Conservation (phyloP, 2,888 invertebrate species). For the Barypeithes pellucidus region DNA sequence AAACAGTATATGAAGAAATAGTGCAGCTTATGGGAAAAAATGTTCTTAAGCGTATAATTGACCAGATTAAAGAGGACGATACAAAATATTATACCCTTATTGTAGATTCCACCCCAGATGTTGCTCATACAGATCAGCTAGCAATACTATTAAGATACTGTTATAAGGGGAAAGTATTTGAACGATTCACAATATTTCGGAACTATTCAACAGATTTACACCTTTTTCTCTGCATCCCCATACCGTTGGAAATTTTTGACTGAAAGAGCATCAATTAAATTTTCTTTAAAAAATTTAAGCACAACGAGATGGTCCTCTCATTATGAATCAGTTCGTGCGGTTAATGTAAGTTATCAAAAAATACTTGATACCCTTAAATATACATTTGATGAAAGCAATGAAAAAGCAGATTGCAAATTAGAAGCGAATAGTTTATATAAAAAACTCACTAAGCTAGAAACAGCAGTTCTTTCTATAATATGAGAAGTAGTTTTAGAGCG, state of each 20-base stretch:
- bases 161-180: too few species aligned
- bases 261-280: conserved; percentile 1
- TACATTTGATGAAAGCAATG: too few species aligned
- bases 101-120: not conserved
- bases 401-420: too few species aligned
- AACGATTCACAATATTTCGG: conserved; percentile 10
- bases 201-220: conserved; percentile 10
- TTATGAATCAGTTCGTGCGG: too few species aligned
- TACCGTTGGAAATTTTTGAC: not conserved
- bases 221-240: conserved; percentile 6
- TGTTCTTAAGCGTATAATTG: not conserved
- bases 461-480: too few species aligned
- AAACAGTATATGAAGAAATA: not conserved
- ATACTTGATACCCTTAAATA: not conserved
- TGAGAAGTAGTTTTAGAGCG: too few species aligned
- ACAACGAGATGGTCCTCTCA: too few species aligned
- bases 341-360: too few species aligned
- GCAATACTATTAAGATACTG: not conserved
- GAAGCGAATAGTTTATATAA: too few species aligned
- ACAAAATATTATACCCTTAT: not conserved
- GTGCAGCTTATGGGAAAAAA: not conserved
- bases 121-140: not conserved
- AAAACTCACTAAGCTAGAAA: too few species aligned
- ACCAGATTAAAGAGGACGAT: not conserved
- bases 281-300: too few species aligned